Evolutionary conservation across 2,113 vertebrate species (phyloP), one percentile per base, ranked within the genome.

Genomic region (Conger conger): DNA sequence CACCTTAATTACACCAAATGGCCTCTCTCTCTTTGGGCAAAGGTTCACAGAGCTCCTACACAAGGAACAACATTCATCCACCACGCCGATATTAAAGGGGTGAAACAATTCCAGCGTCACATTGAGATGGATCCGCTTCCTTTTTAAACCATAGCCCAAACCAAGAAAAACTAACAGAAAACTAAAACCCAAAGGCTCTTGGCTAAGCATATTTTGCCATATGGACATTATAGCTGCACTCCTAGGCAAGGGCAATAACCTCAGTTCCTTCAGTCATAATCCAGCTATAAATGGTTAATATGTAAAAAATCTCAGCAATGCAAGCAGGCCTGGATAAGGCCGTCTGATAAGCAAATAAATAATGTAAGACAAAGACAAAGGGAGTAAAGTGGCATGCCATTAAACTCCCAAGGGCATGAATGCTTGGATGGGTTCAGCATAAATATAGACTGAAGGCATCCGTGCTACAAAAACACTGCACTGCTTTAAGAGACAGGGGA

Each of bases 221-320:
- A 15, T 50, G 20, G 23, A 27, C 57, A 63, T 27, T 63, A 27
- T 20, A 23, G 57, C 23, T 27, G n/a, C 13, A 3, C n/a, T 27
- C 68, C 27, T 2, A 13, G n/a, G 68, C n/a, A 27, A 73, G n/a
- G 11, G 27, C 30, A 13, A n/a, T 73, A 73, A 73, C 68, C 68
- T 73, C 1, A 7, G 11, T n/a, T 73, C 20, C 68, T 73, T 33
- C 68, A 73, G 27, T 63, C 4, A 11, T 23, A 73, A 33, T 73
- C 68, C 68, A 73, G 68, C 68, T 73, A 73, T 73, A 33, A 73
- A 73, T 73, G n/a, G n/a, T 73, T 73, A 73, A 73, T 73, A 73
- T 73, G 68, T 73, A 73, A 27, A 73, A 68, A 50, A 73, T 13
- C 9, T 13, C 1, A 73, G 68, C 68, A 7, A 33, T 7, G 68